These are phyloP conservation scores for Phania funesta DNA, from an alignment of 2,888 invertebrate genomes.

Conservation along the genomic window DNA sequence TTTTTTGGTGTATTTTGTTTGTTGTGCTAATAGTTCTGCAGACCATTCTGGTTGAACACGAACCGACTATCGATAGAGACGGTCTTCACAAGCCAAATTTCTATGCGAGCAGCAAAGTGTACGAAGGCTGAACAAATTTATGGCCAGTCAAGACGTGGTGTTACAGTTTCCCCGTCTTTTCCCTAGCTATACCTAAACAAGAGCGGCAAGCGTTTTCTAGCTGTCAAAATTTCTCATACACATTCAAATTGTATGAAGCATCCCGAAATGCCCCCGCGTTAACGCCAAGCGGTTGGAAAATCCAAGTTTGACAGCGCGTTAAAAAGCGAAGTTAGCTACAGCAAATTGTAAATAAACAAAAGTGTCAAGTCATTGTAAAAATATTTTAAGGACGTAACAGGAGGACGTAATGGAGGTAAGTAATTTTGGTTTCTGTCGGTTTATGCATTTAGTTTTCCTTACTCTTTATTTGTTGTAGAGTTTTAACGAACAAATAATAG, in stretches of 20 bases:
- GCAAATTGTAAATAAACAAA: background rate
- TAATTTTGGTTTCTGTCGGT: background rate
- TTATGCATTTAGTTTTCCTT: background rate
- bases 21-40: too few relatives aligned
- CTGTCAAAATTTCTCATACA: background rate
- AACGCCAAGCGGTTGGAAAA: background rate
- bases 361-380: background rate
- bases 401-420: background rate
- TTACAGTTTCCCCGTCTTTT: too few relatives aligned
- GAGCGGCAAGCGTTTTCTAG: background rate
- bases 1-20: too few relatives aligned
- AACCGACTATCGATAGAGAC: too few relatives aligned
- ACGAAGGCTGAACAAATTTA: too few relatives aligned
- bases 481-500: too few relatives aligned
- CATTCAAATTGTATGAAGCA: conserved; percentile 9
- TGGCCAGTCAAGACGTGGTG: too few relatives aligned
- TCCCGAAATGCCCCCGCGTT: background rate
- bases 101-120: too few relatives aligned
- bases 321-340: too few relatives aligned
- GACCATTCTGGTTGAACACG: too few relatives aligned
- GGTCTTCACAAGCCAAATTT: too few relatives aligned
- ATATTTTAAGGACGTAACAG: background rate
- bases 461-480: background rate
- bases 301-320: too few relatives aligned
- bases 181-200: background rate